Evolutionary conservation across 2,113 vertebrate species (phyloP).

Genomic region (Recurvirostra avosetta): DNA sequence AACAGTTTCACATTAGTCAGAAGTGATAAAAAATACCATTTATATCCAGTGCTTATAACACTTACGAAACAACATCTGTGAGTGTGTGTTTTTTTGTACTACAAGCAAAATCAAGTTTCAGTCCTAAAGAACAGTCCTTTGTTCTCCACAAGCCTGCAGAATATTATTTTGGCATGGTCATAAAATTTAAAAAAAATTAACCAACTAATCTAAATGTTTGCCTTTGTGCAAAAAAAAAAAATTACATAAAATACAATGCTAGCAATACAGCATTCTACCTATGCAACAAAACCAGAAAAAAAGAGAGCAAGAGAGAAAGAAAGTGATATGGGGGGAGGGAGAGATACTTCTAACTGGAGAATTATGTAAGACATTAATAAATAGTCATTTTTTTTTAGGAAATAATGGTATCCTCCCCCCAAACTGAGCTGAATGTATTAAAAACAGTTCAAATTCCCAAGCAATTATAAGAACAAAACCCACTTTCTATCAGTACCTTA

Average conservation of each 20-base stretch:
- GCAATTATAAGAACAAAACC: slow-evolving; percentile 68
- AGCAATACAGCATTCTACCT: slow-evolving; percentile 75
- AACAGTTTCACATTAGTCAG: slow-evolving; percentile 99
- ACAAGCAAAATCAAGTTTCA: slow-evolving; percentile 98
- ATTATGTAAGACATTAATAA: slow-evolving; percentile 81
- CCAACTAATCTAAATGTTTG: slow-evolving; percentile 83
- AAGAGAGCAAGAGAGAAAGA: slow-evolving; percentile 28
- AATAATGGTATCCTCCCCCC: slow-evolving; percentile 66
- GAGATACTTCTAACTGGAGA: slow-evolving; percentile 71
- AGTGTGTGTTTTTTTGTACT: slow-evolving; percentile 81
- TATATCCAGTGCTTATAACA: slow-evolving; percentile 99
- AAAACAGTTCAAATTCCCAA: slow-evolving; percentile 72
- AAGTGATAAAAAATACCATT: slow-evolving; percentile 99
- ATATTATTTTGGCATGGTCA: slow-evolving; percentile 91
- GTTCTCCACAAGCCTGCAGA: slow-evolving; percentile 88
- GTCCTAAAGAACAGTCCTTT: slow-evolving; percentile 91
- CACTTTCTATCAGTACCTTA: slow-evolving; percentile 80
- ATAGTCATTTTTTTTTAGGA: slow-evolving; percentile 72
- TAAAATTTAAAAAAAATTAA: slow-evolving; percentile 84
- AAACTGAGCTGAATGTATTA: slow-evolving; percentile 67
- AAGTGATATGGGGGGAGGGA: slow-evolving; percentile 49
- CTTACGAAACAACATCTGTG: slow-evolving; percentile 94
- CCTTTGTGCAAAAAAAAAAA: slow-evolving; percentile 83
- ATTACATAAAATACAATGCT: slow-evolving; percentile 78
- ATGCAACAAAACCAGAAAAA: slow-evolving; percentile 70